Percentiles rank a stretch among this genome's conserved stretches.
These are phyloP conservation scores for Tachyglossus aculeatus DNA, from an alignment of 2,797 vertebrate species.

Conservation along the genomic window DNA sequence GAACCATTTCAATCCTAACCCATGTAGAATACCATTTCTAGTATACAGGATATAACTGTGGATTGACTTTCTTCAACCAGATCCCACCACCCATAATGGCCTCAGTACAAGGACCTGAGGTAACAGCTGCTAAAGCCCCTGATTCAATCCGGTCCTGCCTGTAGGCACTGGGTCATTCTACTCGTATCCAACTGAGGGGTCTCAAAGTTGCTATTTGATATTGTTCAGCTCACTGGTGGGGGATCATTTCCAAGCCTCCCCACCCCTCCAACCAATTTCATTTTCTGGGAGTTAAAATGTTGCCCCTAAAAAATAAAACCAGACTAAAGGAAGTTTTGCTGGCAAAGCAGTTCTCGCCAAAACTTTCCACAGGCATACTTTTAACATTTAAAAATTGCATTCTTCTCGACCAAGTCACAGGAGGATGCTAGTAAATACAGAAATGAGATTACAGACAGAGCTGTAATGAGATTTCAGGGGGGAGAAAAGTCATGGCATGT, in stretches of 20 bases:
- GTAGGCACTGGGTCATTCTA: neutral
- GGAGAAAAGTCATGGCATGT: slow-evolving; percentile 1
- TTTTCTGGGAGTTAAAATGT: slow-evolving; percentile 38
- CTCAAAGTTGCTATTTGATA: slow-evolving; percentile 7
- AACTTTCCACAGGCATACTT: neutral
- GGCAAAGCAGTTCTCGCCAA: neutral
- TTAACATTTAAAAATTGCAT: slow-evolving; percentile 22
- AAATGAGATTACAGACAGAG: slow-evolving; percentile 7
- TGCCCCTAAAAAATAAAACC: neutral
- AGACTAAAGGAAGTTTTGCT: slow-evolving; percentile 14
- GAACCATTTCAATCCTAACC: no score
- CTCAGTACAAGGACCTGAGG: neutral
- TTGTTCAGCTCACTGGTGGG: slow-evolving; percentile 34
- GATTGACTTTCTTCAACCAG: neutral
- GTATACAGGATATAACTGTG: neutral
- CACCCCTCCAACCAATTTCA: slow-evolving; percentile 10
- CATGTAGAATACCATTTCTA: neutral
- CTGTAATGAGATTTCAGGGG: slow-evolving; percentile 1
- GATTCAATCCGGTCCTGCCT: neutral
- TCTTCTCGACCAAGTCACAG: slow-evolving; percentile 4
- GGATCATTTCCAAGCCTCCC: slow-evolving; percentile 45
- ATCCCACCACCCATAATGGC: neutral
- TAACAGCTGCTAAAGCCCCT: neutral
- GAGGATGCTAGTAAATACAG: slow-evolving; percentile 17
- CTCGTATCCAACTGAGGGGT: neutral